Conservation (phyloP, 2,888 invertebrate genomes). For the Kuschelorhynchus macadamiae region DNA sequence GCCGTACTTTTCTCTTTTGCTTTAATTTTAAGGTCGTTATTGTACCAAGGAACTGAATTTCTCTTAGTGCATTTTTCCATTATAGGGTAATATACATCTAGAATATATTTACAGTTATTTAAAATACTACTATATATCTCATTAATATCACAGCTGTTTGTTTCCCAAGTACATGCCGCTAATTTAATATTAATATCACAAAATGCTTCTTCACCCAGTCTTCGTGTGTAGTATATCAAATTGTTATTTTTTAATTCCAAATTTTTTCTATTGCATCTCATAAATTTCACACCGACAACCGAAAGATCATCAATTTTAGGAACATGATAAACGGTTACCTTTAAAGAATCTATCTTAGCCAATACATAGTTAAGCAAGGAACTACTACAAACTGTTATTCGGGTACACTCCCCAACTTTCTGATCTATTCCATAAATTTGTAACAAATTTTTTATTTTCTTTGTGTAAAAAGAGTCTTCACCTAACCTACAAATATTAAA, state of each 20-base stretch:
- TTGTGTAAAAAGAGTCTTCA: conserved; percentile 21
- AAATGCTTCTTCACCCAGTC: background rate
- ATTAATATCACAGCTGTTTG: conserved; percentile 8
- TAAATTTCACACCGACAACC: background rate
- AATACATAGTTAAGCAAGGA: conserved; percentile 31
- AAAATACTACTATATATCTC: conserved; percentile 5
- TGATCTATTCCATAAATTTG: conserved; percentile 22
- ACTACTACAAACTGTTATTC: conserved; percentile 15
- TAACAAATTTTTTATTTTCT: conserved; percentile 27
- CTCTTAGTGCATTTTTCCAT: background rate
- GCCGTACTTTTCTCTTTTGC: background rate
- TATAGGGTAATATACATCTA: background rate
- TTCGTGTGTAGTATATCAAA: background rate
- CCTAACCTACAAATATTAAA: conserved; percentile 5
- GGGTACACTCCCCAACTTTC: conserved; percentile 15
- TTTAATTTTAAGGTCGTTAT: background rate
- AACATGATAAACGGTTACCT: conserved; percentile 12
- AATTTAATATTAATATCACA: conserved; percentile 3
- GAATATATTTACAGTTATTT: background rate
- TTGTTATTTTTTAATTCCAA: background rate
- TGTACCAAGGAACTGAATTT: background rate
- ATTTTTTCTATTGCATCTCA: background rate
- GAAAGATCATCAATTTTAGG: conserved; percentile 6
- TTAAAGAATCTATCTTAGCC: conserved; percentile 4
- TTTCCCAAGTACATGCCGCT: conserved; percentile 8